Evolutionary conservation across 2,113 vertebrate genomes (phyloP).

Genomic region (Rana temporaria): DNA sequence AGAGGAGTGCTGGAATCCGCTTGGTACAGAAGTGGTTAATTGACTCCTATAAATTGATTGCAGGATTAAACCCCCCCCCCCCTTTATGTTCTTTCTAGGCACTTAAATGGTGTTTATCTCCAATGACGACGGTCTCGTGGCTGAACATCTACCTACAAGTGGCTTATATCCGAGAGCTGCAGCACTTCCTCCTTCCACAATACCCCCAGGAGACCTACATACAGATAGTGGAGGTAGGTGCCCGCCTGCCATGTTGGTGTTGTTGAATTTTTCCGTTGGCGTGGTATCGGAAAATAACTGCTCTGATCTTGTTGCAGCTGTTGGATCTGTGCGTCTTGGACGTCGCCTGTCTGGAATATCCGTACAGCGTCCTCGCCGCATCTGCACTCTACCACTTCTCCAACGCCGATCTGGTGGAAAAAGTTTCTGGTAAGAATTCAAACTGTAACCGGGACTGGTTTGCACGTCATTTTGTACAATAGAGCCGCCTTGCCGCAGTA

Average conservation of each 20-base stretch:
- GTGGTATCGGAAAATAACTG: neutral
- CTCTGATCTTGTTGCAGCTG: conserved; percentile 70
- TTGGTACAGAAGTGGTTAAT: too few species aligned
- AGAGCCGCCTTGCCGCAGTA: too few species aligned
- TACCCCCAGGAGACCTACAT: conserved; percentile 90
- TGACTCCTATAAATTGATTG: neutral
- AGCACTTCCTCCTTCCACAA: conserved; percentile 83
- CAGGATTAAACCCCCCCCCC: neutral
- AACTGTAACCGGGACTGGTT: too few species aligned
- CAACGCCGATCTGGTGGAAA: conserved; percentile 87
- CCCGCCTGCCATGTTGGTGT: neutral
- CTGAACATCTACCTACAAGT: conserved; percentile 97
- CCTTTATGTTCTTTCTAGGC: conserved; percentile 73
- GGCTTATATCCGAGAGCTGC: conserved; percentile 82
- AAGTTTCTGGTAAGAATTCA: conserved; percentile 84
- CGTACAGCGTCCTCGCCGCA: conserved; percentile 87
- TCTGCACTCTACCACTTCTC: conserved; percentile 96
- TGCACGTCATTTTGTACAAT: too few species aligned
- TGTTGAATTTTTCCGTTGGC: too few species aligned
- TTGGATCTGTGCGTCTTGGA: conserved; percentile 93
- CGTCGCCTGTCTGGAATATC: conserved; percentile 85
- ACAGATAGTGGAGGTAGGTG: conserved; percentile 89
- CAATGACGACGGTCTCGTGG: conserved; percentile 92
- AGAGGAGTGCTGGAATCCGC: too few species aligned
- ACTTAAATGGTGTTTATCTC: conserved; percentile 91